Evolutionary conservation across 2,888 invertebrate species (phyloP).

Genomic region (Leptopilina myrica): DNA sequence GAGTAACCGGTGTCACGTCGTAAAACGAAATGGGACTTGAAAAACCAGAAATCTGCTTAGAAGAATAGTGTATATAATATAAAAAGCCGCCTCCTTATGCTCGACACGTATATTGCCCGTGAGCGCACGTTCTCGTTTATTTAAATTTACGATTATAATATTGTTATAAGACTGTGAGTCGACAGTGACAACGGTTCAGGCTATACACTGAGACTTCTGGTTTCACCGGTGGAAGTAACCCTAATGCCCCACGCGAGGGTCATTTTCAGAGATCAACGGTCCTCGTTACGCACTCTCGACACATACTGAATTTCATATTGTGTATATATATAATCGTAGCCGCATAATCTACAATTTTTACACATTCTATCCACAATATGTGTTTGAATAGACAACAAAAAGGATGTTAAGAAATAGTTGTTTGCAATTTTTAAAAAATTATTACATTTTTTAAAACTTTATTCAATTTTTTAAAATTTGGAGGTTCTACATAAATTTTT

Average conservation of each 20-base stretch:
- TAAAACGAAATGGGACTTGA: constrained; percentile 69
- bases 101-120: constrained; percentile 69
- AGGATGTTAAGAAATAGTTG: no score
- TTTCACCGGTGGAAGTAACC: constrained; percentile 20
- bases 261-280: constrained; percentile 50
- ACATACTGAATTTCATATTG: constrained; percentile 42
- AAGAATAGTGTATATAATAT: not conserved
- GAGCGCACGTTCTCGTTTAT: constrained; percentile 69
- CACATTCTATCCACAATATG: not conserved
- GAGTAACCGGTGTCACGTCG: constrained; percentile 65
- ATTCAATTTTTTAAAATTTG: no score
- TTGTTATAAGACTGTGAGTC: constrained; percentile 53
- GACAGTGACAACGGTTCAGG: constrained; percentile 48
- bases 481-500: no score
- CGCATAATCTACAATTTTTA: not conserved
- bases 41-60: constrained; percentile 60
- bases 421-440: not conserved
- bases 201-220: constrained; percentile 34
- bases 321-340: constrained; percentile 5
- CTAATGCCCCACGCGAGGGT: constrained; percentile 40
- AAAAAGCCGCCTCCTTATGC: constrained; percentile 62
- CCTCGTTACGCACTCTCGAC: constrained; percentile 59
- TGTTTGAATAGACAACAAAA: not conserved
- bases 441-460: not conserved
- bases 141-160: constrained; percentile 69